Percentiles rank a stretch among this genome's conserved stretches.
Evolutionary conservation across 2,113 vertebrate genomes (phyloP).

Genomic region (Tachysurus vachellii): DNA sequence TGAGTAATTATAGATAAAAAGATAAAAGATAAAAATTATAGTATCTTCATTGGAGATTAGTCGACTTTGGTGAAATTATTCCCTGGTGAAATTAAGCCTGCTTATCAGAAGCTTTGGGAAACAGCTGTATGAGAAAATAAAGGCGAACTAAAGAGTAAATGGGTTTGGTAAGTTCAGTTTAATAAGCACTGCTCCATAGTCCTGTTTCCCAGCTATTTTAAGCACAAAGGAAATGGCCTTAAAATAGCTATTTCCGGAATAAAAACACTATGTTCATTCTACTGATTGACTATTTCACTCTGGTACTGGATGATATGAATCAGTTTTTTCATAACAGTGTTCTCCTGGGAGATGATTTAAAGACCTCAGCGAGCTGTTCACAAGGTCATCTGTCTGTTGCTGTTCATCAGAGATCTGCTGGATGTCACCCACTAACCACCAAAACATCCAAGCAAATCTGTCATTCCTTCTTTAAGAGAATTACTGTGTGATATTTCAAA

Average conservation of each 20-base stretch:
- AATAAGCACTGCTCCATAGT: neutral
- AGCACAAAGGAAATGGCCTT: slow-evolving; percentile 2
- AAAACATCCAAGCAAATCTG: neutral
- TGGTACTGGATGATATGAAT: neutral
- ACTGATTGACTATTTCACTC: neutral
- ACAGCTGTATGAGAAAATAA: slow-evolving; percentile 22
- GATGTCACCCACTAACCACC: neutral
- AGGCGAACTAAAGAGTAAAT: neutral
- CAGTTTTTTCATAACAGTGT: neutral
- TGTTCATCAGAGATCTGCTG: neutral
- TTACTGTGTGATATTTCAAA: neutral
- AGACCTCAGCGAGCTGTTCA: neutral
- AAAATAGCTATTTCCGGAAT: neutral
- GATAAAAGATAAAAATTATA: no score
- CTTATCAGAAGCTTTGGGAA: neutral
- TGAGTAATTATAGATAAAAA: no score
- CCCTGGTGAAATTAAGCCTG: neutral
- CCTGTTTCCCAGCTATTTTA: neutral
- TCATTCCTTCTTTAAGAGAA: neutral
- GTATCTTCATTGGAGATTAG: neutral
- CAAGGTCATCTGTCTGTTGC: neutral
- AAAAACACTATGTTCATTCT: neutral
- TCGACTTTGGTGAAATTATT: neutral
- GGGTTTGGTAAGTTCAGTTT: neutral
- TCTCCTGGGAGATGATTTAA: neutral